Evolutionary conservation across 30 jellyfish, hydroid and myxozoan genomes (phyloP).

Genomic region (Chironex yamaguchii): DNA sequence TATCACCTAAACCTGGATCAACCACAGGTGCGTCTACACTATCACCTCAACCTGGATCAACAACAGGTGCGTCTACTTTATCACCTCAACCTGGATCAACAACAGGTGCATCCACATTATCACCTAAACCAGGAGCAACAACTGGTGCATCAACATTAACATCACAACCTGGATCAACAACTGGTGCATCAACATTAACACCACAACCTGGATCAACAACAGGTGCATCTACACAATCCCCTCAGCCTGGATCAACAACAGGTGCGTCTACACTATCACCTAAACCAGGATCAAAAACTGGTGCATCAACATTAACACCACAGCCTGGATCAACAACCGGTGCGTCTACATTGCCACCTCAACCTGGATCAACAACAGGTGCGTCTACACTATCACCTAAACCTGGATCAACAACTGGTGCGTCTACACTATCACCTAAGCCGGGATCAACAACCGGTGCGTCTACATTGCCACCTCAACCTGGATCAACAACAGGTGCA

Average conservation of each 20-base stretch:
- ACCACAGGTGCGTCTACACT: constrained; percentile 1
- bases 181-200: constrained; percentile 1
- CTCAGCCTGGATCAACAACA: constrained; percentile 1
- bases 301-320: too few species aligned
- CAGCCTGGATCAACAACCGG: too few species aligned
- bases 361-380: not conserved
- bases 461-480: not conserved
- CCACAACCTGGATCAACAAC: too few species aligned
- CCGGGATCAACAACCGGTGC: not conserved
- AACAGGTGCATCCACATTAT: too few species aligned
- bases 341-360: too few species aligned
- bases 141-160: constrained; percentile 4
- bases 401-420: constrained; percentile 31
- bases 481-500: not conserved
- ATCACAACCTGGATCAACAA: not conserved
- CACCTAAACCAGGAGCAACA: too few species aligned
- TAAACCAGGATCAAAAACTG: too few species aligned
- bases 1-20: not conserved
- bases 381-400: too few species aligned
- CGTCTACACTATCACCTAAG: not conserved
- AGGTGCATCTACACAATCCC: too few species aligned
- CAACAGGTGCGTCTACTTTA: too few species aligned
- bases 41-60: not conserved
- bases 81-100: too few species aligned
- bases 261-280: not conserved